Base-by-base conservation (phyloP, 1,140 invertebrate species). In the Hypsibius dujardini region DNA sequence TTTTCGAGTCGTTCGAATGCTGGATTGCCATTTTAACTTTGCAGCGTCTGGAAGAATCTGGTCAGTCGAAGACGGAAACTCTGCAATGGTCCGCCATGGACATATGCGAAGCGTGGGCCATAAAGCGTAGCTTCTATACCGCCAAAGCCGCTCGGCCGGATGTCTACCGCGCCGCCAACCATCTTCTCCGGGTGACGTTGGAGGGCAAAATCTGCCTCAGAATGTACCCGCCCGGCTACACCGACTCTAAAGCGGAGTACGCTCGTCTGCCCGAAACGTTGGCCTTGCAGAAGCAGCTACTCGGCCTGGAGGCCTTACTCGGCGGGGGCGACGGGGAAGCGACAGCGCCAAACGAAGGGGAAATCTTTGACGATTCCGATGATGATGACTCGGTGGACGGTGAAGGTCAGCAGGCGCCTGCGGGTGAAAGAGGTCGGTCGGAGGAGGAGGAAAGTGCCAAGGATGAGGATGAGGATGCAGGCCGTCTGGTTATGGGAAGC, bases 101-200 rank as follows among this genome's bases (percentile, higher is more conserved):
- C 74, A 86, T 96, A 69, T 92, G 91, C 77, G 91, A 95, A 77
- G 84, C 83, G 1, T 96, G 91, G 92, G 93, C 93, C 0, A 82
- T 86, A 59, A 93, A 92, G 77, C 81, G 86, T 69, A 88, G 91
- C 45, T 95, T 86, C 75, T 78, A 86, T 1, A 95, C 91, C 0
- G 90, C 91, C 1, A 89, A 87, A 80, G 85, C 89, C 1, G 88
- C 87, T 1, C 81, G 92, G 74, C 84, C 89, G 14, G 93, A 96
- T 80, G 84, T 86, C 1, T 92, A 92, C 76, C 83, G 92, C 76
- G 90, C 90, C 1, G 92, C 92, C 1, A 96, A 97, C 83, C 85
- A 87, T 74, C 78, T 97, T 1, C 78, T 97, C 1, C 81, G 92
- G 74, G 87, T 93, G 85, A 84, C 90, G 40, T 77, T 95, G 1